Evolutionary conservation across 2,113 vertebrate species (phyloP).

Genomic region (Syngnathus scovelli): DNA sequence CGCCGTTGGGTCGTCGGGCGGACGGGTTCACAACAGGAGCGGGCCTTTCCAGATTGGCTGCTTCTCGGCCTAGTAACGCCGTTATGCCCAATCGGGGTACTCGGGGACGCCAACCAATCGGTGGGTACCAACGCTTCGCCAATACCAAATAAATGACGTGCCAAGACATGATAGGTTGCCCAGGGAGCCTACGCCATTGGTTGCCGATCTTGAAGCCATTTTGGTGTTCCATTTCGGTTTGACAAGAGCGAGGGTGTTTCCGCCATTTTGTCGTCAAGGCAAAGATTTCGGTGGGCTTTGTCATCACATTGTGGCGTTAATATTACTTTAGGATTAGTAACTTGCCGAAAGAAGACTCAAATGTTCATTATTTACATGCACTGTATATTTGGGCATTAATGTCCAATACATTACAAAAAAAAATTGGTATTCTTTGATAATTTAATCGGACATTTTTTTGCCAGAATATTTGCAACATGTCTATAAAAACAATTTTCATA

Average conservation of each 20-base stretch:
- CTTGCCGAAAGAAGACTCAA: not conserved
- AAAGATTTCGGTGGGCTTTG: not conserved
- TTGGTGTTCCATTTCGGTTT: constrained; percentile 36
- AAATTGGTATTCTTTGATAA: not conserved
- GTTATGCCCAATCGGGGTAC: constrained; percentile 41
- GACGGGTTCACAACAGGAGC: not conserved
- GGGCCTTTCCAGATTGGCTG: constrained; percentile 32
- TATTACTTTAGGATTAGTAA: not conserved
- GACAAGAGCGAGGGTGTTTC: not conserved
- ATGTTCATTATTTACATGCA: not conserved
- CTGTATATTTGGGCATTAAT: not conserved
- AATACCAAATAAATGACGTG: constrained; percentile 3
- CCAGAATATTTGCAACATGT: not conserved
- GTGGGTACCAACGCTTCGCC: not conserved
- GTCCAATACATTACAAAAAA: not conserved
- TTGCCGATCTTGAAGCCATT: constrained; percentile 53
- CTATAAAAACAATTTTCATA: not conserved
- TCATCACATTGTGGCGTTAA: not conserved
- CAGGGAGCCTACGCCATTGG: constrained; percentile 36
- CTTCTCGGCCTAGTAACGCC: constrained; percentile 10
- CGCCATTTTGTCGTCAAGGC: constrained; percentile 57
- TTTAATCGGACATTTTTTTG: not conserved
- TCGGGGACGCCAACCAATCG: constrained; percentile 42
- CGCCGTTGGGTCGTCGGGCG: not conserved
- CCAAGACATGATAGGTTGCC: constrained; percentile 39